Evolutionary conservation across 2,888 invertebrate genomes (phyloP), one percentile per base, ranked within the genome.

Genomic region (Oeneis ivallda): DNA sequence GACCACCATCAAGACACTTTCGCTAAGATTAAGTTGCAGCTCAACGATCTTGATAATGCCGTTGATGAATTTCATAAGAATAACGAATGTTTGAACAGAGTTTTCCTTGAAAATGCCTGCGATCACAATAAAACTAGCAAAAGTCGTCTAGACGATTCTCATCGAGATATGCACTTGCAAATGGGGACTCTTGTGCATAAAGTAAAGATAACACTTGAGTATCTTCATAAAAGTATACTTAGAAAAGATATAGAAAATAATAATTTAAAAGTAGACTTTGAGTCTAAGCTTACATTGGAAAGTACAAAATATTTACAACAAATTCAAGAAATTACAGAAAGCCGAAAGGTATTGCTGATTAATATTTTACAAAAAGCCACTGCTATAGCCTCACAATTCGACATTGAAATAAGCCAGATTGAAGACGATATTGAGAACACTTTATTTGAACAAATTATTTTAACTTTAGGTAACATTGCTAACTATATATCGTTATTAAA

Each of bases 381-480:
- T 9, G 66, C 72, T 59, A 62, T 87, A 10, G 70, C 73, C 10
- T 68, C 69, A 11, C 68, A 70, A 52, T 75, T 77, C 53, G 75
- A 77, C 45, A 76, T 79, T 13, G 74, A 77, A 67, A 75, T 65
- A 2, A 66, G 45, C 54, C 71, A 75, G 41, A 59, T 66, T 50
- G 66, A 67, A 57, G 67, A 72, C 47, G 65, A 66, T 47, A 70
- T 70, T 65, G 64, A 67, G 15, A 67, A 74, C 62, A 69, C 1
- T 13, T 19, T 68, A 37, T 75, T 77, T 61, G 78, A 83, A 53
- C 68, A 71, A 65, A 79, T 87, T 57, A 56, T 79, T 41, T 52
- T 73, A n/a, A 75, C 74, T 1, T 75, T 89, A 60, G 78, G 85
- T 15, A 76, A 78, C 72, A 77, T 86, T 63, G 66, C 66, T 17